Evolutionary conservation across 53 echinoderm and acorn worm genomes (phyloP).

Genomic region (Glandiceps talaboti): DNA sequence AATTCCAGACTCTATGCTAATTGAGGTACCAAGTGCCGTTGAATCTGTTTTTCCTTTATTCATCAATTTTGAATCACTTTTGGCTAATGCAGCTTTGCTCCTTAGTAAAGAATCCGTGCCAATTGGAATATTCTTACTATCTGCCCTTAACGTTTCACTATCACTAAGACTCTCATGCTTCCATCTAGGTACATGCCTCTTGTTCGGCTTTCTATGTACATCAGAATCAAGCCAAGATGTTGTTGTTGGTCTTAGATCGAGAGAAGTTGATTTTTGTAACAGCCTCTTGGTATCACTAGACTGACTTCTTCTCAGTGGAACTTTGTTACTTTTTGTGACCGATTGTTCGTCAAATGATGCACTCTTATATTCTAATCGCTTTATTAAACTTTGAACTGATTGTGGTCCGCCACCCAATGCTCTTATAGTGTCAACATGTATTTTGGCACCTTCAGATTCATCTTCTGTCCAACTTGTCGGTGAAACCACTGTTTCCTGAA

Average conservation of each 20-base stretch:
- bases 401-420: no score
- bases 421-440: background rate
- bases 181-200: background rate
- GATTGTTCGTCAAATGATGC: background rate
- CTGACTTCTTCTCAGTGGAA: background rate
- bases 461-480: no score
- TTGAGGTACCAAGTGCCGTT: background rate
- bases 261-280: background rate
- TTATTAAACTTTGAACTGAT: background rate
- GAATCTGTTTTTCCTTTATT: background rate
- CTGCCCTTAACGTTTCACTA: constrained; percentile 65
- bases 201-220: background rate
- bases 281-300: background rate
- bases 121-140: background rate
- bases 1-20: background rate
- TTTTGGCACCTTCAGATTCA: background rate
- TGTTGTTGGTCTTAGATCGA: background rate
- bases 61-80: background rate
- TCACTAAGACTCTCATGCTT: constrained; percentile 67
- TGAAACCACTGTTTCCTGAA: no score
- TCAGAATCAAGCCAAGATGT: background rate
- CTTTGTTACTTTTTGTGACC: background rate
- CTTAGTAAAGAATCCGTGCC: background rate
- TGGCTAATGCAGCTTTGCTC: background rate
- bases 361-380: background rate